Evolutionary conservation across 2,888 invertebrate species (phyloP).

Genomic region (Cremastinae sp.): DNA sequence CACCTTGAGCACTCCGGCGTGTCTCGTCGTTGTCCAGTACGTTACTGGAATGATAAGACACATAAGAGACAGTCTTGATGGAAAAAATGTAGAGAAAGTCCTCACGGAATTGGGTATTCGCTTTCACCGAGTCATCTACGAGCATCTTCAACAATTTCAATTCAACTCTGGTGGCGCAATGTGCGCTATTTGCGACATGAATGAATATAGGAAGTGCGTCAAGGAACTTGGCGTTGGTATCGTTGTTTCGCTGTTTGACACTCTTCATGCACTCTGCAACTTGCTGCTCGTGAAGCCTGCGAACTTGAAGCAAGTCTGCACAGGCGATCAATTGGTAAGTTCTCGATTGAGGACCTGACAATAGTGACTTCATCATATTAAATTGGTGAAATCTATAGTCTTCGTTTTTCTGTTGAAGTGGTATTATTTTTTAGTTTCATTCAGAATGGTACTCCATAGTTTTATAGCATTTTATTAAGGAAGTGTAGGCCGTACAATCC

Average conservation of each 20-base stretch:
- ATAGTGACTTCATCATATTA: too few species aligned
- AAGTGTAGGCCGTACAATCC: too few species aligned
- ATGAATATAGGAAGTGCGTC: conserved; percentile 96
- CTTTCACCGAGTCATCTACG: conserved; percentile 96
- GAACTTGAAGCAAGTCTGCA: conserved; percentile 96
- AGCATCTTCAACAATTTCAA: conserved; percentile 96
- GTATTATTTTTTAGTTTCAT: conserved; percentile 31
- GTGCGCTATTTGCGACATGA: conserved; percentile 98
- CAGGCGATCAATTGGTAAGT: conserved; percentile 95
- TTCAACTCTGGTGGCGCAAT: conserved; percentile 98
- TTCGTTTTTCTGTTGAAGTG: too few species aligned
- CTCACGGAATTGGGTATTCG: conserved; percentile 94
- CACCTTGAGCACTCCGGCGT: conserved; percentile 91
- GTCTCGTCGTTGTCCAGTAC: conserved; percentile 91
- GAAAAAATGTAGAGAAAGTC: conserved; percentile 93
- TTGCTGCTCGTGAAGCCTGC: conserved; percentile 96
- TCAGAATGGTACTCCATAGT: too few species aligned
- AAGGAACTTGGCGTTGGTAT: conserved; percentile 88
- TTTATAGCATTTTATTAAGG: too few species aligned
- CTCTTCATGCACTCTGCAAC: conserved; percentile 97
- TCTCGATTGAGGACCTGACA: too few species aligned
- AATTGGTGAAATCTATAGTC: too few species aligned
- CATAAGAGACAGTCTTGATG: conserved; percentile 92
- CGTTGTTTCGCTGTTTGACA: conserved; percentile 95
- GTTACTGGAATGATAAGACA: conserved; percentile 88